Evolutionary conservation across 2,888 invertebrate genomes (phyloP).

Genomic region (Theretra japonica): DNA sequence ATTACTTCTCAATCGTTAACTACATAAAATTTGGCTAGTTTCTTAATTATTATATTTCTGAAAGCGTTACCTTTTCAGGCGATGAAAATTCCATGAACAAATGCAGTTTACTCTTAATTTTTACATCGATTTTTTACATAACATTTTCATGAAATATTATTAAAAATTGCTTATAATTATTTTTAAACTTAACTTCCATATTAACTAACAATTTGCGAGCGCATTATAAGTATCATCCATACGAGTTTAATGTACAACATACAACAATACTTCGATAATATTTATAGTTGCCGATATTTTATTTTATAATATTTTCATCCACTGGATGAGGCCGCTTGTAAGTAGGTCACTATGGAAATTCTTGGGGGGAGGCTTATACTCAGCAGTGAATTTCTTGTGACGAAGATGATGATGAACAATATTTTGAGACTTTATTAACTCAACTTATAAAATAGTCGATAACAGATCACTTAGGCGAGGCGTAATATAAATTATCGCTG

Average conservation of each 20-base stretch:
- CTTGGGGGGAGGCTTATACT: too few species aligned
- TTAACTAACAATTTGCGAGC: neutral
- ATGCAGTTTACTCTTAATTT: neutral
- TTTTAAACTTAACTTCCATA: neutral
- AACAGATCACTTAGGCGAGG: too few species aligned
- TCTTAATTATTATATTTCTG: neutral
- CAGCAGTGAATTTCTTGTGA: too few species aligned
- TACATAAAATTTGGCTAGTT: slow-evolving; percentile 14
- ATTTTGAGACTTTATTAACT: too few species aligned
- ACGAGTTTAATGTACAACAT: neutral
- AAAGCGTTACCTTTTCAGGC: neutral
- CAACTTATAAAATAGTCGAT: too few species aligned
- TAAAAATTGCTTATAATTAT: neutral
- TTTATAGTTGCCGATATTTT: neutral
- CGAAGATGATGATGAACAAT: too few species aligned
- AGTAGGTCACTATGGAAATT: too few species aligned
- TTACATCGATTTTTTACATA: too few species aligned
- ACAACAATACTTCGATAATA: neutral
- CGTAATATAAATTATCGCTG: too few species aligned
- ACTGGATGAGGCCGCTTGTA: neutral
- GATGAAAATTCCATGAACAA: neutral
- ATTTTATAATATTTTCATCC: neutral
- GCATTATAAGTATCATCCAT: neutral
- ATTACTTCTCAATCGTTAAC: neutral
- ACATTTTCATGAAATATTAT: neutral